Base-by-base conservation (phyloP, 1,140 invertebrate genomes). In the Frieseomelitta varia region DNA sequence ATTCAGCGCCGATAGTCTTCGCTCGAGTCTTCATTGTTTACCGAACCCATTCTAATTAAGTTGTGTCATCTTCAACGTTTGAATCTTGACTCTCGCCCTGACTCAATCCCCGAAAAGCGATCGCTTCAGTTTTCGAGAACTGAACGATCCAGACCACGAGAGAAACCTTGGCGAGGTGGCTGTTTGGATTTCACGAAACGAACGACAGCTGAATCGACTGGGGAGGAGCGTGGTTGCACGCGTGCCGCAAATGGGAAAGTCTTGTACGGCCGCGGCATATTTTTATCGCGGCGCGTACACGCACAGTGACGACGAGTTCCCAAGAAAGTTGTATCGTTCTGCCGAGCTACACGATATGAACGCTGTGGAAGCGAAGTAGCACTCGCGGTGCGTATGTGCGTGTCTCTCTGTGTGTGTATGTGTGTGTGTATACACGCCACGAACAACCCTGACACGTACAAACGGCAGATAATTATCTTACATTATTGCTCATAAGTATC, bases 381-480 rank as follows among this genome's bases (percentile, higher is more conserved):
- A 69, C 77, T 72, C 69, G 34, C 21, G 6, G 30, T 51, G 24
- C 34, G 11, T n/a, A 34, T 56, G 56, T n/a, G 61, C 27, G 30
- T n/a, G 56, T n/a, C n/a, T n/a, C n/a, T 56, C 56, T n/a, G 61
- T 65, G 27, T n/a, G 56, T 56, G 74, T n/a, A 10, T 10, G 8
- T 39, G 39, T 39, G 56, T 34, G 74, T n/a, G 61, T 65, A 17
- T 15, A 65, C 27, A 65, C 39, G 30, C 27, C 51, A 39, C 73
- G 58, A 72, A 30, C 83, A 85, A 55, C 83, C 78, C 83, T 85
- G 83, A 85, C 83, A 81, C 63, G 61, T 69, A 78, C 78, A 81
- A 85, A 74, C 61, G 75, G 61, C 83, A 85, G 78, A 81, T 81
- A 85, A 81, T 68, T 85, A 72, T 81, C 71, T 85, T 85, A 81